Base-by-base conservation (phyloP, 2,888 invertebrate species). In the Heteromyza rotundicornis region DNA sequence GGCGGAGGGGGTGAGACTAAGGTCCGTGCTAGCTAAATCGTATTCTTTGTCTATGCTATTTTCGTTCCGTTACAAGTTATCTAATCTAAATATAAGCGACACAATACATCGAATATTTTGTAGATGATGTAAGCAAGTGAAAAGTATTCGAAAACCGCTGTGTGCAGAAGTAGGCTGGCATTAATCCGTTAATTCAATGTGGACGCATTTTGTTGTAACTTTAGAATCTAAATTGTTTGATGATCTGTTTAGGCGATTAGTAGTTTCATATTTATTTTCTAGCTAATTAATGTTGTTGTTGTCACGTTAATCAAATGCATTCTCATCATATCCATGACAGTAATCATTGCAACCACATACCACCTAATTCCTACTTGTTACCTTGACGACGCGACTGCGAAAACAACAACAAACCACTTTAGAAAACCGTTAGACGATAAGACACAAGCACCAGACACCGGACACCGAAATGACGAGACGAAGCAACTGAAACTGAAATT, bases 331-430 rank as follows among this genome's bases (percentile, higher is more conserved):
- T 54, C 20, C 54, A 32, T 59, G 20, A 2, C 24, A 27, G 12
- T 35, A 62, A 60, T 63, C 52, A 66, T 24, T 63, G 62, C 58
- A 66, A 65, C 61, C 56, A 51, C 64, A 62, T 62, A 66, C 66
- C 66, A 64, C 66, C 54, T 40, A 27, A 27, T 60, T 63, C 60
- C 63, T 66, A 62, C 63, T 55, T 64, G 64, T 64, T 66, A 66
- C 64, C 63, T 63, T 59, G 22, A 59, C 54, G 12, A 50, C 22
- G 20, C 20, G 40, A 52, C 50, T 50, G 12, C 20, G 8, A 20
- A 50, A 19, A 50, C 50, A 8, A 16, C 2, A 3, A 19, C 19
- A 17, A 12, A 47, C 17, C 7, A 47, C 47, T 55, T 49, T 32
- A 47, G n/a, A n/a, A n/a, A n/a, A n/a, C n/a, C n/a, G n/a, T n/a